Evolutionary conservation across 2,888 invertebrate genomes (phyloP).

Genomic region (Muschampia plurimacula): DNA sequence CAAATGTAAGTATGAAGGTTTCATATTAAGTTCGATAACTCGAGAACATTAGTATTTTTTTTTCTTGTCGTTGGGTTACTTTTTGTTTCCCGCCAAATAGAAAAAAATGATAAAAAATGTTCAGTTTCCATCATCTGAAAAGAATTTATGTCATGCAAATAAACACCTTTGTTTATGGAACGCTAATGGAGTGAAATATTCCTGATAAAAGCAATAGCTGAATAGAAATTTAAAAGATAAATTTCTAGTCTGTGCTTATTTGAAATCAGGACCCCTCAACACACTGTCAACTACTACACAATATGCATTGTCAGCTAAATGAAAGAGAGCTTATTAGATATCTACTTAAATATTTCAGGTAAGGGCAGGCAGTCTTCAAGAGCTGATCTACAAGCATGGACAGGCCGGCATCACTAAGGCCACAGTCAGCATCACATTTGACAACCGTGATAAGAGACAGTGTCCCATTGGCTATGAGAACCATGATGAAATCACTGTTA

Average conservation of each 20-base stretch:
- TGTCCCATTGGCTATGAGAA: constrained; percentile 97
- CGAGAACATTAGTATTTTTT: constrained; percentile 38
- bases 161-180: too few relatives aligned
- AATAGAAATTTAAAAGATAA: too few relatives aligned
- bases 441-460: constrained; percentile 92
- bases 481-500: constrained; percentile 95
- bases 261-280: too few relatives aligned
- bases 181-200: too few relatives aligned
- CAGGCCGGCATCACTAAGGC: constrained; percentile 98
- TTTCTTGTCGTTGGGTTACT: constrained; percentile 13
- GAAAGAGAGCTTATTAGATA: too few relatives aligned
- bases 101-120: too few relatives aligned
- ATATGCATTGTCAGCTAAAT: too few relatives aligned
- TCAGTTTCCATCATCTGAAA: too few relatives aligned
- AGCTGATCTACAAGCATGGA: constrained; percentile 98
- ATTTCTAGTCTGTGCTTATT: too few relatives aligned
- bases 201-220: too few relatives aligned
- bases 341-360: constrained; percentile 86
- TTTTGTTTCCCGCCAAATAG: constrained; percentile 53
- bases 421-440: constrained; percentile 97
- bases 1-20: constrained; percentile 88
- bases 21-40: constrained; percentile 7
- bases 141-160: too few relatives aligned
- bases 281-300: too few relatives aligned
- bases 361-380: constrained; percentile 95